These are phyloP conservation scores for Oligia latruncula DNA, from an alignment of 2,888 invertebrate genomes.

Conservation along the genomic window DNA sequence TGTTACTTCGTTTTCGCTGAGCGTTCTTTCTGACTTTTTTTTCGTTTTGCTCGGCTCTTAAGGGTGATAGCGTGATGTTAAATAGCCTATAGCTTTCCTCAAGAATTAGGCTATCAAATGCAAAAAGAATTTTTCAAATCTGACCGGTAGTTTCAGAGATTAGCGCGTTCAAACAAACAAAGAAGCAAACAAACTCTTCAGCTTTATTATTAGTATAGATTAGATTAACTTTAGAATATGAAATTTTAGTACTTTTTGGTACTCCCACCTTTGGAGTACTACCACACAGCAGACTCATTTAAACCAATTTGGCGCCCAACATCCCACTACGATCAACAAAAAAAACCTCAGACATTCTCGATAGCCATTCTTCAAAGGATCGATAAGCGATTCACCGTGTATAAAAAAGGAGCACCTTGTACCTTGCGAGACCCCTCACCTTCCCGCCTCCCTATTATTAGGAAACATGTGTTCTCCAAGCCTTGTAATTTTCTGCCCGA, in stretches of 20 bases:
- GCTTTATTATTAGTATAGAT: not conserved
- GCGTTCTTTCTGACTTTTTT: no score
- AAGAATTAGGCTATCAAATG: not conserved
- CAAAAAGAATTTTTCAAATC: no score
- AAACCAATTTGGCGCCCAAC: slow-evolving; percentile 43
- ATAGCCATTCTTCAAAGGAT: slow-evolving; percentile 50
- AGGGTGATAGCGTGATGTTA: not conserved
- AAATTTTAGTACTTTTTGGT: not conserved
- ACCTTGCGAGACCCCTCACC: slow-evolving; percentile 62
- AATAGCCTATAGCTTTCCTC: not conserved
- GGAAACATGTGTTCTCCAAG: slow-evolving; percentile 70
- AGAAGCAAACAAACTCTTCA: not conserved
- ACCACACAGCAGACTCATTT: slow-evolving; percentile 1
- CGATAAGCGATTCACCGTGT: slow-evolving; percentile 59
- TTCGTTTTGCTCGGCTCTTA: not conserved
- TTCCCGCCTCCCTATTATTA: slow-evolving; percentile 68
- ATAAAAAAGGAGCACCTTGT: slow-evolving; percentile 61
- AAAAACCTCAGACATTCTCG: slow-evolving; percentile 35
- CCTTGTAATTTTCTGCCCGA: slow-evolving; percentile 75
- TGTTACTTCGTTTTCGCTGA: no score
- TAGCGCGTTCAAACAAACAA: not conserved
- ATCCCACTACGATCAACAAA: slow-evolving; percentile 11
- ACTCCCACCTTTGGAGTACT: not conserved
- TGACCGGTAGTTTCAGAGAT: not conserved
- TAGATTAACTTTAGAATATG: not conserved